phyloP scores from a whole-genome alignment of 2,113 vertebrate species.

The Gadus macrocephalus region DNA sequence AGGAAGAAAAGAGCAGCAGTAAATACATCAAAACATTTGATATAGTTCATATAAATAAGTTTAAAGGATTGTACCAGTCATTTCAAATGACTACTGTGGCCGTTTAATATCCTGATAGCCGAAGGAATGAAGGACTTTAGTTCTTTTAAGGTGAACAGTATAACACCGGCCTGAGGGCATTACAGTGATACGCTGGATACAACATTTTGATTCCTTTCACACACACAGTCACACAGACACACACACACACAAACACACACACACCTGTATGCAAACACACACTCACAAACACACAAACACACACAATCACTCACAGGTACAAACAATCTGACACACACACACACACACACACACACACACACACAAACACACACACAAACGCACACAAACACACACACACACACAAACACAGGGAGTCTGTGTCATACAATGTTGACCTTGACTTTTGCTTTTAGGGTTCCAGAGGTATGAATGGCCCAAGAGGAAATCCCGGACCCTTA shows the following conservation, averaged over 20 bases:
- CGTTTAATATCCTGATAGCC: no score
- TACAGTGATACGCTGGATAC: no score
- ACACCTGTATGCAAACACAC: not conserved
- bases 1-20: no score
- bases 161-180: no score
- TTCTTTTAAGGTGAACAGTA: no score
- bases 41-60: no score
- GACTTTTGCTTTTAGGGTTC: constrained; percentile 62
- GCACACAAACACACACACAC: not conserved
- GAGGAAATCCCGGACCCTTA: constrained; percentile 73
- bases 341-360: no score
- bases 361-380: not conserved
- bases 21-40: no score
- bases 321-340: not conserved
- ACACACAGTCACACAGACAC: not conserved
- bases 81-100: no score
- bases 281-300: not conserved
- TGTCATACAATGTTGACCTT: not conserved
- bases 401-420: not conserved
- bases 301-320: not conserved
- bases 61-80: no score
- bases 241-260: not conserved
- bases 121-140: no score
- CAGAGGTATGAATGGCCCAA: constrained; percentile 77
- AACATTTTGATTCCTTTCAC: no score